Percentiles rank a stretch among this genome's conserved stretches.
phyloP scores from a whole-genome alignment of 2,888 invertebrate genomes.

The Amphipoea oculea region DNA sequence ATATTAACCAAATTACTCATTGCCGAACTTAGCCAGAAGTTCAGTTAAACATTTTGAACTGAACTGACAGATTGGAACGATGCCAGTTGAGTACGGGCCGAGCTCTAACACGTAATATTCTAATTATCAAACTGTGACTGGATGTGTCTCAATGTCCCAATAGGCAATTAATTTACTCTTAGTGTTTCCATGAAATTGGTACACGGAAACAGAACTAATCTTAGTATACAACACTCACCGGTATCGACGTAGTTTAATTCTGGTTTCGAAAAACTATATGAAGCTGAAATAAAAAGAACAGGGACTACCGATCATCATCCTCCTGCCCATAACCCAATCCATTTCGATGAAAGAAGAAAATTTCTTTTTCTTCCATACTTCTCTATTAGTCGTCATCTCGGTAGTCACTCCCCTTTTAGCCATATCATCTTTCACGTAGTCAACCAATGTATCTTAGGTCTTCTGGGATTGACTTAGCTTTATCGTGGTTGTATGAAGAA shows the following conservation, averaged over 20 bases:
- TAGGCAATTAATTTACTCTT: background rate
- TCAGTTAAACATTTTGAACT: conserved; percentile 13
- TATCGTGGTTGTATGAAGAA: conserved; percentile 98
- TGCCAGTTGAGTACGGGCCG: conserved; percentile 13
- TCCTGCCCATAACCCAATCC: too few species aligned
- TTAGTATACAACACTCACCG: background rate
- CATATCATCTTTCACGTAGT: too few species aligned
- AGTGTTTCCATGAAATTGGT: background rate
- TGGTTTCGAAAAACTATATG: background rate
- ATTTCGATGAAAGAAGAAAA: too few species aligned
- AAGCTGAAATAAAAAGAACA: background rate
- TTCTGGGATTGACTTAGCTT: conserved; percentile 95
- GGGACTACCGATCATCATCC: too few species aligned
- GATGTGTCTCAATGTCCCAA: background rate
- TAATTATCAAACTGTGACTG: background rate
- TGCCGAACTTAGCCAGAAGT: conserved; percentile 6
- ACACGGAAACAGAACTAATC: background rate
- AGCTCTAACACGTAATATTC: background rate
- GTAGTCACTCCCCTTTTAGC: too few species aligned
- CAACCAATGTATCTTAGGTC: too few species aligned
- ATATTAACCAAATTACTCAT: conserved; percentile 2
- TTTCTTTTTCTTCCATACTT: too few species aligned
- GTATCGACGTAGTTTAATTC: too few species aligned
- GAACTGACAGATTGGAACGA: conserved; percentile 16
- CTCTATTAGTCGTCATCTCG: too few species aligned